A percentile compares a stretch with the other conserved stretches of the same genome.
Conservation (phyloP, 2,888 invertebrate species). For the Trichacis sp. region DNA sequence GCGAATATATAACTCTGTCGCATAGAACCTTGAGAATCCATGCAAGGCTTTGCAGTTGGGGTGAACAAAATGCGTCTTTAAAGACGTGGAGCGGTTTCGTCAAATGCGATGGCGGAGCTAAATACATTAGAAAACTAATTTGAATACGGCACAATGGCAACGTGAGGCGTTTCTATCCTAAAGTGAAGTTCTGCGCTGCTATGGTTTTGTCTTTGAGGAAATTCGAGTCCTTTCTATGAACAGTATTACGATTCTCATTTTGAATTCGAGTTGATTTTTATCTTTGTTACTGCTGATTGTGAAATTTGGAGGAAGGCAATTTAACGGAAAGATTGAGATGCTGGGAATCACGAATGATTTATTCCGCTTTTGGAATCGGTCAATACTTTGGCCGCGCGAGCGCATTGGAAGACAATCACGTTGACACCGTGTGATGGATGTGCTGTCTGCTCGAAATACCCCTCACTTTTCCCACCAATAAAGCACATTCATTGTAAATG, state of each 20-base stretch:
- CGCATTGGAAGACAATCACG: constrained; percentile 67
- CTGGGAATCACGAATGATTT: neutral
- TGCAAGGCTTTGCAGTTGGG: constrained; percentile 33
- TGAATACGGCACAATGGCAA: constrained; percentile 60
- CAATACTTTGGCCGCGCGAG: constrained; percentile 59
- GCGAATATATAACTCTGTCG: constrained; percentile 23
- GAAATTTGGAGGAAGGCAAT: neutral
- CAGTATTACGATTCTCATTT: neutral
- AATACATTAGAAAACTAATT: constrained; percentile 64
- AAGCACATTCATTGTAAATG: constrained; percentile 69
- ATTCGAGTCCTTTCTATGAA: neutral
- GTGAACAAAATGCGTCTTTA: constrained; percentile 57
- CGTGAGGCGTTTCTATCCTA: constrained; percentile 40
- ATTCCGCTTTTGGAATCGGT: constrained; percentile 23
- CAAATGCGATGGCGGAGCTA: constrained; percentile 49
- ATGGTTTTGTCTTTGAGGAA: constrained; percentile 45
- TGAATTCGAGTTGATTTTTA: constrained; percentile 1
- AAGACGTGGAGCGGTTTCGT: constrained; percentile 51
- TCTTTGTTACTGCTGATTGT: neutral
- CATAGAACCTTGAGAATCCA: constrained; percentile 28
- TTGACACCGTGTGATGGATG: constrained; percentile 69
- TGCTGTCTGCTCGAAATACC: constrained; percentile 59
- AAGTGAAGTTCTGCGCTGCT: constrained; percentile 47
- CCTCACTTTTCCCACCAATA: constrained; percentile 65
- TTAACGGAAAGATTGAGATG: neutral